Base-by-base conservation (phyloP, 1,140 invertebrate genomes). In the Magallana gigas region DNA sequence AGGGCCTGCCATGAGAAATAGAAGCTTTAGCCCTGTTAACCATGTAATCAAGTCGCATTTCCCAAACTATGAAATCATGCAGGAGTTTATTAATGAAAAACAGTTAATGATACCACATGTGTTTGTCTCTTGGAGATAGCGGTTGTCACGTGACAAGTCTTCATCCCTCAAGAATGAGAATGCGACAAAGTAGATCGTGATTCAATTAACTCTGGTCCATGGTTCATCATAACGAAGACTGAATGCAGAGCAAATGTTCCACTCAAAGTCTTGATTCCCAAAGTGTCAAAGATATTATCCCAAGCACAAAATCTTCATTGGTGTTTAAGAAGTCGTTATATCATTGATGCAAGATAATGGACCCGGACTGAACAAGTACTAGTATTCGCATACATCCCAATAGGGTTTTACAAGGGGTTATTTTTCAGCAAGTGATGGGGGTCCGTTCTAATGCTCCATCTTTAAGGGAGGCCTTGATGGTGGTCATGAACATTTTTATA, bases 171-270 rank as follows among this genome's bases (percentile, higher is more conserved):
- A 76, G 68, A 76, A 29, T 76, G 23, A 76, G 23, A 29, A 29
- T 23, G 68, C 14, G 68, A 29, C 68, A 76, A 76, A 76, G 68
- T 76, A 76, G 23, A 76, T 76, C 68, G 68, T 76, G 68, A 76
- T 76, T 76, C 68, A 76, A 76, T 76, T 76, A 76, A 76, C 68
- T 76, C 23, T 8, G 68, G 68, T 76, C 68, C 68, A 8, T 29
- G 8, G 68, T 76, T 76, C 23, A 23, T 8, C 18, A 23, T 76
- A 76, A 11, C 23, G 23, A 9, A 29, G 68, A 76, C 9, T 76
- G 29, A 12, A 23, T 36, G 68, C 23, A 11, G 7, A 76, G 36
- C 23, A 23, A 23, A 29, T 76, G 14, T 76, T 76, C 23, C 23
- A 76, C 8, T 76, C 68, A 76, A 29, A 12, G 23, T 29, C 23